phyloP scores from a whole-genome alignment of 2,113 vertebrate genomes.

The Nycticryphes semicollaris region DNA sequence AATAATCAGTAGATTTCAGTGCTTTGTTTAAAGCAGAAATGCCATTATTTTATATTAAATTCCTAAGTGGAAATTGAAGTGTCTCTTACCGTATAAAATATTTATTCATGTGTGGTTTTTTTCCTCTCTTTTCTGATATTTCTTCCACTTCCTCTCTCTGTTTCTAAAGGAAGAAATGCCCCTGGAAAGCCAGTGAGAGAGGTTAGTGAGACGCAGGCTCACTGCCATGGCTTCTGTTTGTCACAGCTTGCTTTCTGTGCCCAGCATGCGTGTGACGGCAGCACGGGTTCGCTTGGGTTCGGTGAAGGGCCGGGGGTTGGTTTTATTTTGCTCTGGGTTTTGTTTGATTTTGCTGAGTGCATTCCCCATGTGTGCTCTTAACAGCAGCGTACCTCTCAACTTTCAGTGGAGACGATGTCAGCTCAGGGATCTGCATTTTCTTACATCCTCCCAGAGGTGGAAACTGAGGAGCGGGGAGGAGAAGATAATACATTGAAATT shows the following conservation, averaged over 20 bases:
- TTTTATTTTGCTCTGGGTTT: neutral
- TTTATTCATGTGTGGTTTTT: conserved; percentile 60
- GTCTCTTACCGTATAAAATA: neutral
- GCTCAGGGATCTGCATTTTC: neutral
- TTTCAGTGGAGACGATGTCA: conserved; percentile 32
- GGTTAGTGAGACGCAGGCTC: conserved; percentile 88
- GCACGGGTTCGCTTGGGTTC: conserved; percentile 60
- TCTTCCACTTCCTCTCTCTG: conserved; percentile 75
- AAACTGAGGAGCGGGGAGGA: neutral
- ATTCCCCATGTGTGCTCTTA: conserved; percentile 60
- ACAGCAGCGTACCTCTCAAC: conserved; percentile 69
- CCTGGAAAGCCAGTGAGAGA: conserved; percentile 94
- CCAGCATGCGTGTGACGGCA: conserved; percentile 71
- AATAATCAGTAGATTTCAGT: conserved; percentile 44
- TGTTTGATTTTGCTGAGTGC: conserved; percentile 69
- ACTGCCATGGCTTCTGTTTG: conserved; percentile 78
- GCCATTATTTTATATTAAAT: neutral
- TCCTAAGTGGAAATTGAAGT: neutral
- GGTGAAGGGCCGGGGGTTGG: neutral
- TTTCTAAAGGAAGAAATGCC: conserved; percentile 89
- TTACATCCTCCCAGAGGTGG: neutral
- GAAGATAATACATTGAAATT: conserved; percentile 19
- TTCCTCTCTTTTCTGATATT: conserved; percentile 67
- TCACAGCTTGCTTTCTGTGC: conserved; percentile 77
- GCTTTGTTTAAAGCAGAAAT: neutral